Percentiles rank a stretch among this genome's conserved stretches.
phyloP scores from a whole-genome alignment of 1,140 invertebrate species.

The Caenorhabditis elegans region WBcel235 BX284602.5:11531501-11532000 shows the following conservation, averaged over 20 bases:
- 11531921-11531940: too few species aligned
- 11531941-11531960: too few species aligned
- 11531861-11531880: too few species aligned
- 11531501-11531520: not conserved
- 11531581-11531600: not conserved
- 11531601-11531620: not conserved
- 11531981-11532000: too few species aligned
- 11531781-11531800: too few species aligned
- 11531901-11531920: too few species aligned
- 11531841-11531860: too few species aligned
- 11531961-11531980: too few species aligned
- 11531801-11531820: too few species aligned
- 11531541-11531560: not conserved
- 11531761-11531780: not conserved
- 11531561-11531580: not conserved
- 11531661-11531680: not conserved
- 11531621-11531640: not conserved
- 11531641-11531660: not conserved
- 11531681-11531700: not conserved
- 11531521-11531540: not conserved
- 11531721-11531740: conserved; percentile 12
- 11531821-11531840: too few species aligned
- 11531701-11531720: conserved; percentile 34
- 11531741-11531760: conserved; percentile 21
- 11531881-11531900: too few species aligned